These are phyloP conservation scores for Nesospiza acunhae DNA, from an alignment of 2,113 vertebrate genomes.

Conservation along the genomic window DNA sequence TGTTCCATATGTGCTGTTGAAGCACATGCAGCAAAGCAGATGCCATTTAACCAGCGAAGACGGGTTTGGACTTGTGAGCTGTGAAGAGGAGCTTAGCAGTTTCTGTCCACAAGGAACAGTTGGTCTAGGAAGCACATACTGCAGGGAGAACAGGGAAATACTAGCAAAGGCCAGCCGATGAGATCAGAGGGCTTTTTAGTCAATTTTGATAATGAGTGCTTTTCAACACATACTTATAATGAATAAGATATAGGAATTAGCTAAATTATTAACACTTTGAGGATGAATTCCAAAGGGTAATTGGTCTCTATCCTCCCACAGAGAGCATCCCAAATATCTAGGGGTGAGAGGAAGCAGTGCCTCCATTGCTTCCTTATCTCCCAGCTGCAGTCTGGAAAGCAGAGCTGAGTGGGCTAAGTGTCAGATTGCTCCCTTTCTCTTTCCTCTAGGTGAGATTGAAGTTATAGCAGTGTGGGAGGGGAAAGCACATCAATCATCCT, in stretches of 20 bases:
- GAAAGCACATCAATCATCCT: conserved; percentile 2
- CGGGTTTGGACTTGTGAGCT: neutral
- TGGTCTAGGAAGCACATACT: neutral
- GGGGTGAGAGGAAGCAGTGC: neutral
- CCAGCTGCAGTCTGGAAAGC: conserved; percentile 9
- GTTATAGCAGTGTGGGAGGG: conserved; percentile 8
- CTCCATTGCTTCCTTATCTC: neutral
- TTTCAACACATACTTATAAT: neutral
- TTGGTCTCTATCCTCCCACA: neutral
- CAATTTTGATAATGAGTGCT: neutral
- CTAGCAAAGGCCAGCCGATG: neutral
- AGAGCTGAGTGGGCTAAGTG: neutral
- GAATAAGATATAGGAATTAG: neutral
- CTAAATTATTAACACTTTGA: neutral
- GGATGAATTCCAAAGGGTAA: conserved; percentile 6
- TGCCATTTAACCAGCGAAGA: neutral
- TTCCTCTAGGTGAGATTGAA: conserved; percentile 39
- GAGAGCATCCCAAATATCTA: neutral
- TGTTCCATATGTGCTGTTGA: neutral
- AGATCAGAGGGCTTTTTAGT: neutral
- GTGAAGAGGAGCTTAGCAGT: neutral
- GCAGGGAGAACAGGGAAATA: neutral
- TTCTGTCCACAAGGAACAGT: neutral
- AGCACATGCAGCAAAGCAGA: neutral
- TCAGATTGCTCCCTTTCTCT: conserved; percentile 11